These are phyloP conservation scores for Antennarius maculatus DNA, from an alignment of 2,797 vertebrate species.

Conservation along the genomic window DNA sequence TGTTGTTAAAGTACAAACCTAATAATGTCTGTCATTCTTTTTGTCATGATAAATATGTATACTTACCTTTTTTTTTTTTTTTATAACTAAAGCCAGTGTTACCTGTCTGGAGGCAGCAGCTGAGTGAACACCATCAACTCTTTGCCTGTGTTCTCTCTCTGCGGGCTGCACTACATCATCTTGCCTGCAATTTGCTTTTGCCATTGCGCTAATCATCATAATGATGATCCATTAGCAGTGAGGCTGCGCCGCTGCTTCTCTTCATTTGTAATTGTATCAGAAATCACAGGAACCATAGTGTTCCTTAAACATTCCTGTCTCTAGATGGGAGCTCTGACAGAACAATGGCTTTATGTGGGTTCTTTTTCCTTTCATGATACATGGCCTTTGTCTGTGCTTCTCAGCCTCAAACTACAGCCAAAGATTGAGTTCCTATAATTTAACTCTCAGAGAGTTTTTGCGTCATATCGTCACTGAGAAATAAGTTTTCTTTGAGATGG, in stretches of 20 bases:
- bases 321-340: slow-evolving; percentile 5
- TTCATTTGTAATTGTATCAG: slow-evolving; percentile 32
- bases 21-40: neutral
- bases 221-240: slow-evolving; percentile 50
- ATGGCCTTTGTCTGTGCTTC: neutral
- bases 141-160: slow-evolving; percentile 28
- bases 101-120: slow-evolving; percentile 30
- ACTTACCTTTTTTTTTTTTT: neutral
- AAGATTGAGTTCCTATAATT: neutral
- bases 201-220: slow-evolving; percentile 42
- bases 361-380: neutral
- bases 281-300: slow-evolving; percentile 20
- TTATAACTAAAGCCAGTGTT: neutral
- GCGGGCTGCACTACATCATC: slow-evolving; percentile 28
- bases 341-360: neutral
- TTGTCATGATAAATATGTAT: neutral
- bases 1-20: slow-evolving; percentile 11
- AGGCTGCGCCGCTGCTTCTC: slow-evolving; percentile 17
- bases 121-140: slow-evolving; percentile 69
- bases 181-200: slow-evolving; percentile 49
- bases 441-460: neutral
- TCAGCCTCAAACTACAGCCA: neutral
- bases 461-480: neutral
- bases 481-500: no score
- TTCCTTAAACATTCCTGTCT: slow-evolving; percentile 34